A percentile compares a stretch with the other conserved stretches of the same genome.
Evolutionary conservation across 2,888 invertebrate species (phyloP).

Genomic region (Tachina lurida): DNA sequence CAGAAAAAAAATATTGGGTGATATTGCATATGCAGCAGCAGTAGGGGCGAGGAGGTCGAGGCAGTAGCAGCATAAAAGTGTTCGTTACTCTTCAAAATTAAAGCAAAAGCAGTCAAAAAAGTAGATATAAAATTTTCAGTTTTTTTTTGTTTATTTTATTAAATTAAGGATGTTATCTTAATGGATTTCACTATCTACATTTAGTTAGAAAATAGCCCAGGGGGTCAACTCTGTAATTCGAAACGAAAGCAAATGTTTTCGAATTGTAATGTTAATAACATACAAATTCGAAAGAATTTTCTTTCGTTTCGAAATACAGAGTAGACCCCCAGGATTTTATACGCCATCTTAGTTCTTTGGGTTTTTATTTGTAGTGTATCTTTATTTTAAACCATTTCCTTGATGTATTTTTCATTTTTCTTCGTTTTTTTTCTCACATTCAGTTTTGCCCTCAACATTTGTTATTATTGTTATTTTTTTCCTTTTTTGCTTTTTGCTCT

Average conservation of each 20-base stretch:
- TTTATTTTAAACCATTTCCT: not conserved
- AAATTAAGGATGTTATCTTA: too few relatives aligned
- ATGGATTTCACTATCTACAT: too few relatives aligned
- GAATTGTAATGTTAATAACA: too few relatives aligned
- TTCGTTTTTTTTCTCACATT: not conserved
- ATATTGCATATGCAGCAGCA: not conserved
- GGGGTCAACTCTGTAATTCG: too few relatives aligned
- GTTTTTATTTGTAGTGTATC: not conserved
- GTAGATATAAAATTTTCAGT: not conserved
- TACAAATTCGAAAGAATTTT: too few relatives aligned
- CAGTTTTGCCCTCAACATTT: conserved; percentile 31
- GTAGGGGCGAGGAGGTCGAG: too few relatives aligned
- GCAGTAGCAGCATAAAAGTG: not conserved
- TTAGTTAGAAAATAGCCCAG: too few relatives aligned
- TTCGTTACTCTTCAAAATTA: not conserved
- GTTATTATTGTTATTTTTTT: conserved; percentile 49
- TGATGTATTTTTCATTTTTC: not conserved
- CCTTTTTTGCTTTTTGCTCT: not conserved
- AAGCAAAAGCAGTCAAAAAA: not conserved
- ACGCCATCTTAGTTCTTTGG: too few relatives aligned
- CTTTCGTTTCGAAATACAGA: too few relatives aligned
- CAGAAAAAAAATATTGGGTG: not conserved
- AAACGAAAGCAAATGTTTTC: too few relatives aligned
- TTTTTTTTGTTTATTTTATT: not conserved
- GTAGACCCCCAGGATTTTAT: too few relatives aligned